phyloP scores from a whole-genome alignment of 1,140 invertebrate species.

The Argopecten irradians region DNA sequence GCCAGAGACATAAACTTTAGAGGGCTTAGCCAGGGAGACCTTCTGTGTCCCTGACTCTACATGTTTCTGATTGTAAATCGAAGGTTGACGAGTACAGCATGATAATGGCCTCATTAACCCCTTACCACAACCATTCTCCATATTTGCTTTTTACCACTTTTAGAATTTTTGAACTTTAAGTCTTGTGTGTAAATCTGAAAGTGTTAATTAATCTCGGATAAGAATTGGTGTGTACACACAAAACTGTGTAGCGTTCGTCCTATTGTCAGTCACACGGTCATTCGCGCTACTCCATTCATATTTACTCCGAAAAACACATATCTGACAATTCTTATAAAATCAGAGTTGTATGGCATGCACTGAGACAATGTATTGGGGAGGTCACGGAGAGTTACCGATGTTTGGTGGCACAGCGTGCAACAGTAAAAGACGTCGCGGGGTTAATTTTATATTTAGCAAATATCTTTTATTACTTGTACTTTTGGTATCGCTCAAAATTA shows the following conservation, averaged over 20 bases:
- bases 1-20: no score
- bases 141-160: background rate
- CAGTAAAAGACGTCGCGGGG: no score
- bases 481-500: no score
- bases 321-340: background rate
- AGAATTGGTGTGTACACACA: background rate
- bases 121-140: background rate
- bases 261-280: background rate
- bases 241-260: background rate
- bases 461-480: no score
- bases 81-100: background rate
- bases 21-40: no score
- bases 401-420: no score
- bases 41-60: no score
- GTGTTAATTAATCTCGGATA: constrained; percentile 1
- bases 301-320: background rate
- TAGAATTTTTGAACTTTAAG: background rate
- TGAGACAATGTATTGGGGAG: background rate
- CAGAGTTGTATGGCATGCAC: background rate
- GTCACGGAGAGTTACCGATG: no score
- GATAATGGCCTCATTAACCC: background rate
- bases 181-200: background rate
- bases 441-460: no score
- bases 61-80: no score
- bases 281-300: background rate